Evolutionary conservation across 2,113 vertebrate species (phyloP).

Genomic region (Siphamia tubifer): DNA sequence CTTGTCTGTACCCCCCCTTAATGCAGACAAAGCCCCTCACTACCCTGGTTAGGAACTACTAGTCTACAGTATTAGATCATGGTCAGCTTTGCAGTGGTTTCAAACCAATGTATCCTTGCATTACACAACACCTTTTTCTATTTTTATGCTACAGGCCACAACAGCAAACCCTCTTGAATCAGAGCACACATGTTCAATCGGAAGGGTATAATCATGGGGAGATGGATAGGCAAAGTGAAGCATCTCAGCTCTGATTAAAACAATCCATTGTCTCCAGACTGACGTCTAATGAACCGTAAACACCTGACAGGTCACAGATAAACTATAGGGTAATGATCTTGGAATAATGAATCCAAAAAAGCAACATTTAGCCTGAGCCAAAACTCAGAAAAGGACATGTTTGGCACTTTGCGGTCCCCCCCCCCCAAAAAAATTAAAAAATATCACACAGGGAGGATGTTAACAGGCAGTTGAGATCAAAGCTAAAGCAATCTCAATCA

Average conservation of each 20-base stretch:
- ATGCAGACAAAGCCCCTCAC: too few species aligned
- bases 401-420: not conserved
- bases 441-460: conserved; percentile 11
- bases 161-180: not conserved
- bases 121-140: not conserved
- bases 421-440: too few species aligned
- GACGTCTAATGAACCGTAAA: not conserved
- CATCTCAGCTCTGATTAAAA: conserved; percentile 11
- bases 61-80: too few species aligned
- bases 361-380: not conserved
- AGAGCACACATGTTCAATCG: not conserved
- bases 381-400: not conserved
- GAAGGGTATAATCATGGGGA: not conserved
- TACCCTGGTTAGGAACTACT: too few species aligned
- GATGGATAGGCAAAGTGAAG: not conserved
- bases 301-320: not conserved
- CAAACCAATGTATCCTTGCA: conserved; percentile 6
- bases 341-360: conserved; percentile 17
- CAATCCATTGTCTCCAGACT: not conserved
- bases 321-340: conserved; percentile 15
- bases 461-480: conserved; percentile 32
- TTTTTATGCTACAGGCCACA: conserved; percentile 1
- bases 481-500: conserved; percentile 39
- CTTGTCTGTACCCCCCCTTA: too few species aligned
- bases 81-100: conserved; percentile 1